These are phyloP conservation scores for Pollachius pollachius DNA, from an alignment of 2,113 vertebrate species.

Conservation along the genomic window DNA sequence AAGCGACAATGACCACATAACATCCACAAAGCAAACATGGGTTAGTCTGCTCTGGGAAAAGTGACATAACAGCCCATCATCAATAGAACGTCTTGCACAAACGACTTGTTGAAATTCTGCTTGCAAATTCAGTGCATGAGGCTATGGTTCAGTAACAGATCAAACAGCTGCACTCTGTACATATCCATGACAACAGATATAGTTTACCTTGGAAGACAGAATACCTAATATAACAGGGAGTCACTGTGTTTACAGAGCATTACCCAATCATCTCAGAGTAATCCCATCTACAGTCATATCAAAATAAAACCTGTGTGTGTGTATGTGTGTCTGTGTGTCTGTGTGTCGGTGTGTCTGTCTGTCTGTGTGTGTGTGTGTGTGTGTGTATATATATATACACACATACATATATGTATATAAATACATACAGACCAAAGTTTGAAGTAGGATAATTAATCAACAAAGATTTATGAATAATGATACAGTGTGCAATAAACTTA, in stretches of 20 bases:
- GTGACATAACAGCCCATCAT: constrained; percentile 22
- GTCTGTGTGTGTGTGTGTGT: too few species aligned
- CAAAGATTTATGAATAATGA: not conserved
- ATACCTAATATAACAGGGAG: constrained; percentile 31
- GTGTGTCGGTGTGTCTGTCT: not conserved
- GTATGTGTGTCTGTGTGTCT: not conserved
- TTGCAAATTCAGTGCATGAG: constrained; percentile 7
- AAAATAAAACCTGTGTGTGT: not conserved
- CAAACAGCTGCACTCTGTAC: constrained; percentile 47
- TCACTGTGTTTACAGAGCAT: constrained; percentile 47
- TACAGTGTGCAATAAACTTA: not conserved
- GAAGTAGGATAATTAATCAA: not conserved
- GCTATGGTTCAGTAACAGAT: constrained; percentile 43
- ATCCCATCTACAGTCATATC: constrained; percentile 13
- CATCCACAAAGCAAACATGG: constrained; percentile 40
- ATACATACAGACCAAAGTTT: not conserved
- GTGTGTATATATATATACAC: too few species aligned
- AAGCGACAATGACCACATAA: not conserved
- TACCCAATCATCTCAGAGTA: constrained; percentile 28
- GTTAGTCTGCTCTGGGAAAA: constrained; percentile 11
- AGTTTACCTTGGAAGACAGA: constrained; percentile 45
- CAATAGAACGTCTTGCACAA: constrained; percentile 47
- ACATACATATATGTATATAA: too few species aligned
- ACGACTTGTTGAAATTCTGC: constrained; percentile 2
- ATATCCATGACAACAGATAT: constrained; percentile 52